Conservation (phyloP, 92 coral and sea anemone genomes). For the Heteractis magnifica region DNA sequence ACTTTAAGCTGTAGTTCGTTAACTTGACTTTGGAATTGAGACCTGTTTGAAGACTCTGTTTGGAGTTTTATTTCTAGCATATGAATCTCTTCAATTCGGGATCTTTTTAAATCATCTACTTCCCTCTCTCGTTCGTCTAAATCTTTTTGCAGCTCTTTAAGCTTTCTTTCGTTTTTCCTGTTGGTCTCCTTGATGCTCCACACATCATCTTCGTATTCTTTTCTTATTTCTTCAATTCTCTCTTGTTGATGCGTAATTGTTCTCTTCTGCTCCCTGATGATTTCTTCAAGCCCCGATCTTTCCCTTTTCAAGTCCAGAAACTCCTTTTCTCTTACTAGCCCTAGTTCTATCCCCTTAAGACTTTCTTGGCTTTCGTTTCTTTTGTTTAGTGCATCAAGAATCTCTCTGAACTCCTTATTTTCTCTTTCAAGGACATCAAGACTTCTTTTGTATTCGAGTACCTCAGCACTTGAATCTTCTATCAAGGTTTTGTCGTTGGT, state of each 20-base stretch:
- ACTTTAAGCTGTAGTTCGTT: slow-evolving; percentile 68
- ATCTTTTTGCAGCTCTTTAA: slow-evolving; percentile 49
- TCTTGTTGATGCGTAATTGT: slow-evolving; percentile 67
- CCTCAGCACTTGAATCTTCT: slow-evolving; percentile 30
- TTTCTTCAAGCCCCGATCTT: slow-evolving; percentile 54
- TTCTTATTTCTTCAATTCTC: slow-evolving; percentile 63
- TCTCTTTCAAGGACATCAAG: slow-evolving; percentile 71
- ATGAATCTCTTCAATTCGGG: slow-evolving; percentile 57
- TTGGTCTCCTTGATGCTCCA: slow-evolving; percentile 60
- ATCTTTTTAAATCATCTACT: slow-evolving; percentile 47
- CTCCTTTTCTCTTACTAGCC: slow-evolving; percentile 65
- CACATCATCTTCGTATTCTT: slow-evolving; percentile 59
- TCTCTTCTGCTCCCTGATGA: slow-evolving; percentile 59
- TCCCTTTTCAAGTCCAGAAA: slow-evolving; percentile 64
- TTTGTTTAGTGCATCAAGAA: slow-evolving; percentile 67
- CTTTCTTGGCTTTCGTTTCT: slow-evolving; percentile 55
- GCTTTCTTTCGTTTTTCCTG: slow-evolving; percentile 61
- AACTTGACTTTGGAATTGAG: slow-evolving; percentile 53
- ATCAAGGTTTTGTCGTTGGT: slow-evolving; percentile 1
- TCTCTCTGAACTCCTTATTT: slow-evolving; percentile 72
- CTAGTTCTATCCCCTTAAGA: slow-evolving; percentile 59
- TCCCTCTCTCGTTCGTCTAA: slow-evolving; percentile 68
- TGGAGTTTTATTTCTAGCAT: slow-evolving; percentile 63
- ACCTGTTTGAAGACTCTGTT: slow-evolving; percentile 51
- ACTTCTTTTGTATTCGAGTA: slow-evolving; percentile 57